A percentile compares a stretch with the other conserved stretches of the same genome.
phyloP scores from a whole-genome alignment of 2,888 invertebrate genomes.

The Heteromurus nitidus region DNA sequence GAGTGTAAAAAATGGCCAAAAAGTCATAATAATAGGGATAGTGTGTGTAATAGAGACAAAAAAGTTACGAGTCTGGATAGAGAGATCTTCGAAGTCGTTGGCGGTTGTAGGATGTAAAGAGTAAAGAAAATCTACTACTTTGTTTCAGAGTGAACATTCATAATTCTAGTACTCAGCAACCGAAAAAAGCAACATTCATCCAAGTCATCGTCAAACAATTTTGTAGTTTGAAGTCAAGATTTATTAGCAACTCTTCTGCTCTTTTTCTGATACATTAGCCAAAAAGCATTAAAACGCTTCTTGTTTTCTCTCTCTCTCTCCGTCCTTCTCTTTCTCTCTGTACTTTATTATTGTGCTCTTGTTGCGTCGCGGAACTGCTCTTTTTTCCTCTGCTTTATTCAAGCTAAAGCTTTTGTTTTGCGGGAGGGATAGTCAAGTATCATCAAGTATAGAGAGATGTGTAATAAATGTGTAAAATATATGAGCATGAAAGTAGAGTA shows the following conservation, averaged over 20 bases:
- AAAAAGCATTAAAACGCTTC: constrained; percentile 52
- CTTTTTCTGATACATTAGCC: constrained; percentile 56
- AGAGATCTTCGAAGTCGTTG: constrained; percentile 1
- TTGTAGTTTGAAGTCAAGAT: constrained; percentile 61
- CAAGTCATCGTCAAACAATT: constrained; percentile 63
- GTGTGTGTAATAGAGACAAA: not conserved
- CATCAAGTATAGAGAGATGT: not conserved
- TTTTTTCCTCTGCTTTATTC: too few species aligned
- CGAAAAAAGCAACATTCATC: constrained; percentile 55
- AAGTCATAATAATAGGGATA: constrained; percentile 17
- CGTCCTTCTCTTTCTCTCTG: too few species aligned
- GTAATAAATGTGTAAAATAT: not conserved
- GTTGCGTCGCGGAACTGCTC: not conserved
- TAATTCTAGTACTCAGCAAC: constrained; percentile 58
- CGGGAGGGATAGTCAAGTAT: too few species aligned
- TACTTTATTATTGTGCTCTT: constrained; percentile 38
- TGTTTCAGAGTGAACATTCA: constrained; percentile 31
- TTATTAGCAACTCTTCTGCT: constrained; percentile 57
- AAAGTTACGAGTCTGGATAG: not conserved
- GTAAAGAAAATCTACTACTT: too few species aligned
- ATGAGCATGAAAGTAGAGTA: constrained; percentile 22
- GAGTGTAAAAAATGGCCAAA: not conserved
- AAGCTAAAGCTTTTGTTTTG: too few species aligned
- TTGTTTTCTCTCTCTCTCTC: too few species aligned
- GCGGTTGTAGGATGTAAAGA: too few species aligned